phyloP scores from a whole-genome alignment of 2,888 invertebrate genomes.

The Clivina fossor region DNA sequence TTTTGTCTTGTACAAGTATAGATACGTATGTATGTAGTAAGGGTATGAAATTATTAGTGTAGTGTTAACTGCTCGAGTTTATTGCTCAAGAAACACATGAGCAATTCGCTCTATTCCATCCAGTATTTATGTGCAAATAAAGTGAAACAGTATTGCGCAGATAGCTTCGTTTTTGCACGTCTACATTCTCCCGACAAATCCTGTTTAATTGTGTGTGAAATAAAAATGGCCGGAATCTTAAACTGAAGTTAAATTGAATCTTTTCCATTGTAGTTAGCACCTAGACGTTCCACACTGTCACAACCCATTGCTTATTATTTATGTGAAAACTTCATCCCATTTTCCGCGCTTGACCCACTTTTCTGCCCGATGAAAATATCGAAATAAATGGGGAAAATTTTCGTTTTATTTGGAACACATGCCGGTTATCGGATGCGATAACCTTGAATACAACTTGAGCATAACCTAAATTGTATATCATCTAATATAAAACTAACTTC shows the following conservation, averaged over 20 bases:
- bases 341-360: constrained; percentile 20
- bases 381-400: constrained; percentile 19
- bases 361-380: constrained; percentile 18
- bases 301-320: constrained; percentile 23
- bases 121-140: not conserved
- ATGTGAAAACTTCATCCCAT: constrained; percentile 19
- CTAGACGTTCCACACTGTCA: constrained; percentile 6
- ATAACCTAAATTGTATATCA: constrained; percentile 18
- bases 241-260: constrained; percentile 20
- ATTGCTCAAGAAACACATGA: no score
- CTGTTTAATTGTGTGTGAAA: constrained; percentile 12
- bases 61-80: no score
- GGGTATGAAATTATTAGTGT: no score
- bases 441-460: constrained; percentile 18
- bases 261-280: constrained; percentile 18
- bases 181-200: not conserved
- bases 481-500: no score
- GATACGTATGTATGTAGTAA: no score
- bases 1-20: no score
- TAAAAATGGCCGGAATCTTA: constrained; percentile 5
- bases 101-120: not conserved
- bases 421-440: constrained; percentile 9
- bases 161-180: not conserved
- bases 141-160: not conserved
- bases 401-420: constrained; percentile 27